These are phyloP conservation scores for Oryzaephilus surinamensis DNA, from an alignment of 1,140 invertebrate species.

Conservation along the genomic window DNA sequence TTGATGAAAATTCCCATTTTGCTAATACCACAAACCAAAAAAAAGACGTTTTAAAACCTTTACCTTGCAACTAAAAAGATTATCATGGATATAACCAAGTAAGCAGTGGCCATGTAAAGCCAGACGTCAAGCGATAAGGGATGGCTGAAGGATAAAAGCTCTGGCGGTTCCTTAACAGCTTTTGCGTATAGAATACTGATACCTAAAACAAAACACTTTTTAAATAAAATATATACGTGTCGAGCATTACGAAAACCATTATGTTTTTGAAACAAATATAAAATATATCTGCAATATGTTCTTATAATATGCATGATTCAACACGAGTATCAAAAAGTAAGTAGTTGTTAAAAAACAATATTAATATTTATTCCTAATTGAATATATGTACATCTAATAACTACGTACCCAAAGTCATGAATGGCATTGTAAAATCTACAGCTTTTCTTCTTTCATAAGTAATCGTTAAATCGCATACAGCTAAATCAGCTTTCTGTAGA, in stretches of 20 bases:
- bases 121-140: slow-evolving; percentile 86
- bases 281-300: no score
- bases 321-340: no score
- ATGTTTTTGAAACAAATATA: no score
- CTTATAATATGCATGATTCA: no score
- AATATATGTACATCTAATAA: neutral
- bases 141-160: slow-evolving; percentile 77
- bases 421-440: slow-evolving; percentile 86
- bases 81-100: slow-evolving; percentile 72
- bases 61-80: slow-evolving; percentile 77
- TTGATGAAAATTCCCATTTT: no score
- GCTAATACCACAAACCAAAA: no score
- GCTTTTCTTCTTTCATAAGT: slow-evolving; percentile 72
- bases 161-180: slow-evolving; percentile 54
- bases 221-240: no score
- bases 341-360: no score
- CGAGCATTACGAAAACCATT: neutral
- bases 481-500: slow-evolving; percentile 77
- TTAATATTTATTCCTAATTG: neutral
- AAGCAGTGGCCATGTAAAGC: slow-evolving; percentile 85
- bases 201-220: slow-evolving; percentile 44
- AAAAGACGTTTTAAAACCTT: no score
- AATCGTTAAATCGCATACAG: slow-evolving; percentile 86
- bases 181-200: slow-evolving; percentile 73
- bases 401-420: slow-evolving; percentile 69